Percentiles rank a stretch among this genome's conserved stretches.
phyloP scores from a whole-genome alignment of 2,888 invertebrate species.

The Drosophila kanekoi region DNA sequence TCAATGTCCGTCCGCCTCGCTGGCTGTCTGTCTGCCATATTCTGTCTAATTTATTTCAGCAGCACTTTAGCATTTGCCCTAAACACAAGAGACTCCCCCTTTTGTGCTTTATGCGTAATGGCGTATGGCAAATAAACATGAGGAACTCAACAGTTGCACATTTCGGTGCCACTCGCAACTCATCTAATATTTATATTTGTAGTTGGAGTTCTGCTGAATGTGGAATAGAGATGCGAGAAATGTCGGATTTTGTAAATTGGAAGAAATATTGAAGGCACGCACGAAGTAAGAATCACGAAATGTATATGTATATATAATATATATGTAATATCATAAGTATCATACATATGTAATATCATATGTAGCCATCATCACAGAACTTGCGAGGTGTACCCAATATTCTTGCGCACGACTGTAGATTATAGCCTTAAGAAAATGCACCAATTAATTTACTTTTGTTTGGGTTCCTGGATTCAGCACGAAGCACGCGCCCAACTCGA shows the following conservation, averaged over 20 bases:
- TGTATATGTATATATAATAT: too few species aligned
- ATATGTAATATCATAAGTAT: too few species aligned
- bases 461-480: background rate
- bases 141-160: conserved; percentile 23
- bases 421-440: too few species aligned
- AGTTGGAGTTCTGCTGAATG: background rate
- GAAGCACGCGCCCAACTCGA: conserved; percentile 10
- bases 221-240: conserved; percentile 5
- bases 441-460: too few species aligned
- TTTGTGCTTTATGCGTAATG: conserved; percentile 6
- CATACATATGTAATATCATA: too few species aligned
- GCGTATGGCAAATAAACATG: conserved; percentile 8
- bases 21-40: background rate
- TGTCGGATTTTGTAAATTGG: background rate
- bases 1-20: background rate
- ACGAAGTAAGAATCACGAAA: too few species aligned
- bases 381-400: too few species aligned
- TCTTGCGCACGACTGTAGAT: too few species aligned
- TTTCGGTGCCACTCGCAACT: conserved; percentile 13
- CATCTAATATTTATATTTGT: conserved; percentile 30
- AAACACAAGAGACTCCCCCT: background rate
- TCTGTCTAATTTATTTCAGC: conserved; percentile 12
- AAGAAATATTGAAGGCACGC: background rate
- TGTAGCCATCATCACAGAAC: too few species aligned
- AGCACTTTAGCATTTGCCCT: conserved; percentile 28